phyloP scores from a whole-genome alignment of 2,888 invertebrate genomes.

The Tiliacea aurago region DNA sequence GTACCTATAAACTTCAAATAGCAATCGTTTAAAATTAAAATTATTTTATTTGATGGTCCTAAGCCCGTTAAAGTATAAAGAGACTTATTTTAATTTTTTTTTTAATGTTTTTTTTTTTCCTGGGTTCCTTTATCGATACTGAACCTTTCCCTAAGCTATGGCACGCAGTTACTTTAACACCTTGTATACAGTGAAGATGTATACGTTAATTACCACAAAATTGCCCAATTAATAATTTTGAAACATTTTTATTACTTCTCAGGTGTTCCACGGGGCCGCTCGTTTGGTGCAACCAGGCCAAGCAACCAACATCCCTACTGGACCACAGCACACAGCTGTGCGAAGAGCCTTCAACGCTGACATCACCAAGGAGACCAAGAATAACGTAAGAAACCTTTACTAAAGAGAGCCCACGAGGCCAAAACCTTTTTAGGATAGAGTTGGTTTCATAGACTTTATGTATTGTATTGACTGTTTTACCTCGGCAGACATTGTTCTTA shows the following conservation, averaged over 20 bases:
- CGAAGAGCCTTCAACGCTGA: conserved; percentile 88
- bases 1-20: no score
- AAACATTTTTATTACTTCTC: conserved; percentile 12
- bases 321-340: conserved; percentile 81
- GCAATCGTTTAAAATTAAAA: no score
- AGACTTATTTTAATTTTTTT: no score
- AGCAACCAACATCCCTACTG: conserved; percentile 76
- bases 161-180: no score
- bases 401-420: not conserved
- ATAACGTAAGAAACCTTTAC: conserved; percentile 80
- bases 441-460: not conserved
- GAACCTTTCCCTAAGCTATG: no score
- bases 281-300: conserved; percentile 90
- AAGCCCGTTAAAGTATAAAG: no score
- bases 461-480: not conserved
- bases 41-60: no score
- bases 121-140: no score
- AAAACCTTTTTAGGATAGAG: not conserved
- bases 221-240: not conserved
- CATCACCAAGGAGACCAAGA: conserved; percentile 84
- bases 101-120: no score
- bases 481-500: not conserved
- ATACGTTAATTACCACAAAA: not conserved
- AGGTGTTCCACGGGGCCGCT: conserved; percentile 92
- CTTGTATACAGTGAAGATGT: not conserved